Conservation (phyloP, 2,113 vertebrate genomes). For the Nothocercus nigrocapillus region DNA sequence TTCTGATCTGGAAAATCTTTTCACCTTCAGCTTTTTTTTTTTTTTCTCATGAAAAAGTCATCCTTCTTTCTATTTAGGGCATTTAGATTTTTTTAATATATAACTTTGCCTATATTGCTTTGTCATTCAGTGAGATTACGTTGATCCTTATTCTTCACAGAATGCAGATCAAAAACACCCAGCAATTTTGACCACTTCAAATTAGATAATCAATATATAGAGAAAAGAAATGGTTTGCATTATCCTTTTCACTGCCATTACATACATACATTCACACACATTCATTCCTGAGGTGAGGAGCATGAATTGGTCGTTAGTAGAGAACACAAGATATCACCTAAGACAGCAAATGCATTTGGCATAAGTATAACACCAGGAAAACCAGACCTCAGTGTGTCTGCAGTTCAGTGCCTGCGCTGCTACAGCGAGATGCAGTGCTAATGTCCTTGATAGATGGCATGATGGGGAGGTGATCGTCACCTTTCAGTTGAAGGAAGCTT, state of each 20-base stretch:
- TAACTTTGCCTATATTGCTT: fast-evolving
- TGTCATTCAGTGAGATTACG: neutral
- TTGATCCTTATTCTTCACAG: neutral
- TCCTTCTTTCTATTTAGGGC: neutral
- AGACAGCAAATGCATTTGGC: neutral
- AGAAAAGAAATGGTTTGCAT: neutral
- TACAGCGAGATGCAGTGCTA: neutral
- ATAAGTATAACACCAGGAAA: neutral
- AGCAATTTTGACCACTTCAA: neutral
- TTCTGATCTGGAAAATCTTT: neutral
- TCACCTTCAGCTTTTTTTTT: neutral
- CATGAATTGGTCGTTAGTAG: neutral
- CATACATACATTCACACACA: neutral
- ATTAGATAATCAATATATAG: neutral
- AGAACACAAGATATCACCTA: neutral
- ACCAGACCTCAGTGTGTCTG: neutral
- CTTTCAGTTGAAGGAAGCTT: neutral
- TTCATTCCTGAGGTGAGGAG: neutral
- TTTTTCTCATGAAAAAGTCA: neutral
- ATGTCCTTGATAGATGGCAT: neutral
- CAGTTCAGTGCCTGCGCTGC: neutral
- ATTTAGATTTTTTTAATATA: neutral
- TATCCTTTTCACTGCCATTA: neutral
- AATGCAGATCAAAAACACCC: neutral
- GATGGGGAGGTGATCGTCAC: neutral